Conservation (phyloP, 1,140 invertebrate species). For the Cotesia chilonis region DNA sequence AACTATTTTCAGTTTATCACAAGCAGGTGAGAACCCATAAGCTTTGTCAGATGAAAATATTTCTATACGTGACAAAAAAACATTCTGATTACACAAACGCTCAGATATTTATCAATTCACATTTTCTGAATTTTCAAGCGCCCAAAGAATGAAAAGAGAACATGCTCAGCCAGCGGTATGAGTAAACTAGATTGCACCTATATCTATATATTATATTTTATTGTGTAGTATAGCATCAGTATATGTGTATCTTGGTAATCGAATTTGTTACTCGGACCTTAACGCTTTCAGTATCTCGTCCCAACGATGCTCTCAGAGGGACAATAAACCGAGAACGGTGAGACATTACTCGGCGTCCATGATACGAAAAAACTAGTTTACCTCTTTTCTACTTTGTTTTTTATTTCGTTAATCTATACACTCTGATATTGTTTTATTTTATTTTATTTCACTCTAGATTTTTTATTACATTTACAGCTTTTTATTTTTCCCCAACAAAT, state of each 20-base stretch:
- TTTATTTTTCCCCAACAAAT: background rate
- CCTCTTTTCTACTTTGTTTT: conserved; percentile 15
- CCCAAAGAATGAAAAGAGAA: no score
- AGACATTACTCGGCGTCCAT: conserved; percentile 27
- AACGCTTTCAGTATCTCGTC: conserved; percentile 22
- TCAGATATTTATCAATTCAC: no score
- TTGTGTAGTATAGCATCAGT: background rate
- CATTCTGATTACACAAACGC: no score
- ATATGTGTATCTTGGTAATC: conserved; percentile 27
- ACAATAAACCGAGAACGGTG: conserved; percentile 35
- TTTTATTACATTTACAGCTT: conserved; percentile 2
- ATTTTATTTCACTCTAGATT: background rate
- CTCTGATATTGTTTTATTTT: background rate
- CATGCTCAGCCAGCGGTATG: no score
- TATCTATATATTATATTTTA: no score
- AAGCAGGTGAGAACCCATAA: no score
- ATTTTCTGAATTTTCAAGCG: no score
- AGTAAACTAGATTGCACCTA: no score
- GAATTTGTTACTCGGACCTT: conserved; percentile 35
- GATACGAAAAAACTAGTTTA: conserved; percentile 29
- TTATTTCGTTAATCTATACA: conserved; percentile 4
- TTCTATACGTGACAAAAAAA: no score
- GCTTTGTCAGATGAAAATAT: no score
- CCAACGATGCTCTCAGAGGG: conserved; percentile 31
- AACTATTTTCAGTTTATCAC: no score